These are phyloP conservation scores for Diarsia mendica DNA, from an alignment of 2,888 invertebrate species.

Conservation along the genomic window DNA sequence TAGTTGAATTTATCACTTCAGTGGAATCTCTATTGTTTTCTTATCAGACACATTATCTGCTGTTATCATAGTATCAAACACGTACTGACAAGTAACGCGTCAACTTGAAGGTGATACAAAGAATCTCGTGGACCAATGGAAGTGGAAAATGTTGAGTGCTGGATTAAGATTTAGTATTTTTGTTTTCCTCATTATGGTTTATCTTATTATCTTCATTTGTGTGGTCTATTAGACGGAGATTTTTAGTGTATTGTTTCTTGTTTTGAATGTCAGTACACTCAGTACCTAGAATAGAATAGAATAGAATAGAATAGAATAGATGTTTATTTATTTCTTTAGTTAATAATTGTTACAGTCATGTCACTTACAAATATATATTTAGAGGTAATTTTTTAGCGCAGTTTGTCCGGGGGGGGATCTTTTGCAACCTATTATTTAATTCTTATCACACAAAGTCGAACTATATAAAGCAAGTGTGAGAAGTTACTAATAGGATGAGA, in stretches of 20 bases:
- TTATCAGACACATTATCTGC: constrained; percentile 67
- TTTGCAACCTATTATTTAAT: too few species aligned
- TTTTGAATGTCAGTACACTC: too few species aligned
- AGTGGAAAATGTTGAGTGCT: constrained; percentile 26
- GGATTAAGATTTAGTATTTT: constrained; percentile 24
- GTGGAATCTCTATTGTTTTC: constrained; percentile 68
- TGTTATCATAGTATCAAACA: constrained; percentile 69
- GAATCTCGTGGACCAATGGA: constrained; percentile 27
- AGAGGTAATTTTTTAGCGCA: too few species aligned
- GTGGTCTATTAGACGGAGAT: constrained; percentile 1
- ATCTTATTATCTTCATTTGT: constrained; percentile 10
- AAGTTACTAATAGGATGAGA: too few species aligned
- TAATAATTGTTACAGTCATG: too few species aligned
- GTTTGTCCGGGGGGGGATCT: too few species aligned
- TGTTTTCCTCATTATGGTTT: constrained; percentile 6
- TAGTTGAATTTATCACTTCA: constrained; percentile 59
- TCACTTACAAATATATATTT: too few species aligned
- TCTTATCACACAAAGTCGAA: too few species aligned
- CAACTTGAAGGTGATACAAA: constrained; percentile 58
- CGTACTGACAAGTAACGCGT: constrained; percentile 61
- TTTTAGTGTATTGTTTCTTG: constrained; percentile 4
- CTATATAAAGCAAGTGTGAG: too few species aligned
- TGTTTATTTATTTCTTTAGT: too few species aligned
- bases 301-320: too few species aligned
- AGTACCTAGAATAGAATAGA: too few species aligned